Evolutionary conservation across 1,140 invertebrate species (phyloP).

Genomic region (Amyelois transitella): DNA sequence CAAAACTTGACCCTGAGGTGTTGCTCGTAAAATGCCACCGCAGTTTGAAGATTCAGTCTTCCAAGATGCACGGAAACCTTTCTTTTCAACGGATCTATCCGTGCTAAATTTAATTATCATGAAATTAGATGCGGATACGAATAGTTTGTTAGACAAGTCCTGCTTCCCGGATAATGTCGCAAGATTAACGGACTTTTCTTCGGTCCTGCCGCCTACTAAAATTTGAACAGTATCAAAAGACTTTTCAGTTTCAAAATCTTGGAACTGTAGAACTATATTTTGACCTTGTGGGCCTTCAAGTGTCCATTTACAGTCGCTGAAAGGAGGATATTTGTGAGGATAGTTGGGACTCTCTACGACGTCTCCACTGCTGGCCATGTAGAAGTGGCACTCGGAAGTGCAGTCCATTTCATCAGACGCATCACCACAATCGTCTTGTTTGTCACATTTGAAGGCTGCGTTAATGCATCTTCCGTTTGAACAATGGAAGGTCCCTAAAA

Average conservation of each 20-base stretch:
- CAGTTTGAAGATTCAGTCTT: conserved; percentile 94
- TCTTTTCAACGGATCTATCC: conserved; percentile 93
- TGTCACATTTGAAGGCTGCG: conserved; percentile 91
- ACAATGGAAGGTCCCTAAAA: conserved; percentile 89
- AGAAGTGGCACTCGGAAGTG: conserved; percentile 89
- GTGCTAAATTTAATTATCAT: conserved; percentile 98
- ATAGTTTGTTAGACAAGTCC: conserved; percentile 87
- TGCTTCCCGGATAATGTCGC: conserved; percentile 93
- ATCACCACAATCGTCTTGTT: conserved; percentile 95
- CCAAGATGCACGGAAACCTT: conserved; percentile 95
- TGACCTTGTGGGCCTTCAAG: conserved; percentile 96
- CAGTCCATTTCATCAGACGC: conserved; percentile 94
- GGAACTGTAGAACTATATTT: conserved; percentile 94
- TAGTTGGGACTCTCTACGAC: conserved; percentile 96
- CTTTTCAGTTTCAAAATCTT: conserved; percentile 97
- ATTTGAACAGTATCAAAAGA: conserved; percentile 97
- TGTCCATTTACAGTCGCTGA: conserved; percentile 97
- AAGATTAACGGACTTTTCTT: conserved; percentile 93
- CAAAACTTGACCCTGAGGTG: conserved; percentile 86
- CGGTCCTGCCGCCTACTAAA: conserved; percentile 93
- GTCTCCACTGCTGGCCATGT: conserved; percentile 95
- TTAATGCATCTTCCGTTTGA: conserved; percentile 95
- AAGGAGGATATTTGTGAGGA: conserved; percentile 91
- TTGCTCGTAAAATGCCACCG: conserved; percentile 88
- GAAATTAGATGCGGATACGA: conserved; percentile 96